Percentiles rank a stretch among this genome's conserved stretches.
Conservation (phyloP, 2,113 vertebrate genomes). For the Pygoscelis antarcticus region DNA sequence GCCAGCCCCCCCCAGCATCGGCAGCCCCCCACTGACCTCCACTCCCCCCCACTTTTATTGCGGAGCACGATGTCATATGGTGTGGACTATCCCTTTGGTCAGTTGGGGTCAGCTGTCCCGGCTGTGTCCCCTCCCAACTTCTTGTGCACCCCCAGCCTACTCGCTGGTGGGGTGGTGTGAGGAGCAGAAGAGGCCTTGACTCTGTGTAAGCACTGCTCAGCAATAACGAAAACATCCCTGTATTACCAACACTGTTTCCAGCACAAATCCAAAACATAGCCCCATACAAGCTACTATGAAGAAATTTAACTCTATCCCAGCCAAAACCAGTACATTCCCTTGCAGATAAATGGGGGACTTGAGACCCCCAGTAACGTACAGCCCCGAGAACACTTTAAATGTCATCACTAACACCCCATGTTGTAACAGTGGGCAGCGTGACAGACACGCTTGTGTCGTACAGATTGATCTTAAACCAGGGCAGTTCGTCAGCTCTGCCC, state of each 20-base stretch:
- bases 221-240: accelerated
- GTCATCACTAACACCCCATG: accelerated
- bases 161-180: accelerated
- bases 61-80: not conserved
- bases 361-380: not conserved
- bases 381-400: not conserved
- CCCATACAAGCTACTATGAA: not conserved
- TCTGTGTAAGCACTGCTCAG: not conserved
- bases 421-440: no score
- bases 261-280: not conserved
- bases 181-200: not conserved
- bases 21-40: no score
- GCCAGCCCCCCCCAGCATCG: no score
- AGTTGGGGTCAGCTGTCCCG: not conserved
- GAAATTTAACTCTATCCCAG: not conserved
- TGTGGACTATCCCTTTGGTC: not conserved
- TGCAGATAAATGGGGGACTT: not conserved
- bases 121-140: not conserved
- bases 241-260: not conserved
- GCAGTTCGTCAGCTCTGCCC: not conserved
- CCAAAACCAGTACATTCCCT: not conserved
- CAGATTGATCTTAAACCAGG: accelerated
- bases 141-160: not conserved
- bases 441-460: not conserved
- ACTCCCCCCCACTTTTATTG: no score